These are phyloP conservation scores for Glandiceps talaboti DNA, from an alignment of 53 echinoderm and acorn worm genomes.

Conservation along the genomic window DNA sequence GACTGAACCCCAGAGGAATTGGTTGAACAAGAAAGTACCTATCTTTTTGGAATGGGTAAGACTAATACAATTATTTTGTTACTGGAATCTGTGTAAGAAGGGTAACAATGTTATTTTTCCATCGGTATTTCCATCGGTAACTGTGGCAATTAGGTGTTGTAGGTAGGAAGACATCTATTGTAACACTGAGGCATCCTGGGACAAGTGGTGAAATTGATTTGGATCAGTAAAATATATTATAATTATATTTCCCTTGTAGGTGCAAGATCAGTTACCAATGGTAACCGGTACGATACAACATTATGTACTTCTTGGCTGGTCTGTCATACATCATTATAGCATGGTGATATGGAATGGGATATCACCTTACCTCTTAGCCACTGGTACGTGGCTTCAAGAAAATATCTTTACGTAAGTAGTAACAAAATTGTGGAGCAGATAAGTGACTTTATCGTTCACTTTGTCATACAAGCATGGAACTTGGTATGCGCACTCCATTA, in stretches of 20 bases:
- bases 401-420: neutral
- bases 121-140: too few relatives aligned
- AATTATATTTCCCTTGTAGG: neutral
- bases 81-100: neutral
- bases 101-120: too few relatives aligned
- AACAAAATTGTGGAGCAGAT: too few relatives aligned
- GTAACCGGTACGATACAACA: neutral
- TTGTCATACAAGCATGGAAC: too few relatives aligned
- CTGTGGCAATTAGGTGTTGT: too few relatives aligned
- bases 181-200: too few relatives aligned
- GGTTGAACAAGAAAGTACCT: constrained; percentile 29
- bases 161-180: too few relatives aligned
- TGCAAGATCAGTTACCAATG: neutral
- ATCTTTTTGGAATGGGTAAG: constrained; percentile 36
- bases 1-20: constrained; percentile 26
- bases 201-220: too few relatives aligned
- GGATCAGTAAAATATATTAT: too few relatives aligned
- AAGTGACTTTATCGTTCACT: too few relatives aligned
- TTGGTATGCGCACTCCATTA: too few relatives aligned
- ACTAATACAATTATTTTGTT: neutral
- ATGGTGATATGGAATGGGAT: constrained; percentile 15
- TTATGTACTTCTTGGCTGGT: constrained; percentile 8
- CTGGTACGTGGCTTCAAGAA: neutral
- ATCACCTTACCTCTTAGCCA: constrained; percentile 19
- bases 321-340: constrained; percentile 13